Evolutionary conservation across 2,888 invertebrate genomes (phyloP).

Genomic region (Epinotia bilunana): DNA sequence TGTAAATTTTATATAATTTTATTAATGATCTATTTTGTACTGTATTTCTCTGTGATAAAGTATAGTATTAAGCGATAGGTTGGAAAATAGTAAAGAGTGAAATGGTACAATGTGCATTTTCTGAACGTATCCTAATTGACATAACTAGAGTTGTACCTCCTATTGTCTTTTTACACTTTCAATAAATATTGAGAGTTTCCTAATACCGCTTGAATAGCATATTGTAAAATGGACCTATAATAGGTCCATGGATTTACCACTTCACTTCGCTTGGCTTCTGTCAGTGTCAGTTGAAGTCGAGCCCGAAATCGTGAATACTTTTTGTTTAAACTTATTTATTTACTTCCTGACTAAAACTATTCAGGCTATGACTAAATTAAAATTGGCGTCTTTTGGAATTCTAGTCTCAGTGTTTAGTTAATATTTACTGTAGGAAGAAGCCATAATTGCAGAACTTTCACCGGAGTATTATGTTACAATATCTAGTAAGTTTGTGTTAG

Average conservation of each 20-base stretch:
- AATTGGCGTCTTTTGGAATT: neutral
- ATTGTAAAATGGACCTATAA: too few species aligned
- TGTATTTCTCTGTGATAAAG: neutral
- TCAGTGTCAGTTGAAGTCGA: neutral
- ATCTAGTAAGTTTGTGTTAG: neutral
- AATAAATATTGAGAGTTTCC: neutral
- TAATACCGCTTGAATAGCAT: slow-evolving; percentile 6
- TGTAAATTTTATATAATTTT: neutral
- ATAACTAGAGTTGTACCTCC: slow-evolving; percentile 22
- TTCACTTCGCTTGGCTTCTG: slow-evolving; percentile 13
- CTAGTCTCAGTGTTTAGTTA: neutral
- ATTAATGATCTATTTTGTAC: neutral
- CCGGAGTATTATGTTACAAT: slow-evolving; percentile 14
- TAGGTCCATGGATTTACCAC: too few species aligned
- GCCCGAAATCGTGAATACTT: neutral
- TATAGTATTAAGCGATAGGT: neutral
- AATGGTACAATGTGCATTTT: neutral
- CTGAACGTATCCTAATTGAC: slow-evolving; percentile 14
- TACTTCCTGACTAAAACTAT: neutral
- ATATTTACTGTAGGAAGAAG: neutral
- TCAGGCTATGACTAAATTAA: neutral
- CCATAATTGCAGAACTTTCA: neutral
- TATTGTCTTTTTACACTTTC: neutral
- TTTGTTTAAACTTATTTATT: neutral
- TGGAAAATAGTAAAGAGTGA: neutral